Base-by-base conservation (phyloP, 2,797 vertebrate species). In the Threskiornis aethiopicus region DNA sequence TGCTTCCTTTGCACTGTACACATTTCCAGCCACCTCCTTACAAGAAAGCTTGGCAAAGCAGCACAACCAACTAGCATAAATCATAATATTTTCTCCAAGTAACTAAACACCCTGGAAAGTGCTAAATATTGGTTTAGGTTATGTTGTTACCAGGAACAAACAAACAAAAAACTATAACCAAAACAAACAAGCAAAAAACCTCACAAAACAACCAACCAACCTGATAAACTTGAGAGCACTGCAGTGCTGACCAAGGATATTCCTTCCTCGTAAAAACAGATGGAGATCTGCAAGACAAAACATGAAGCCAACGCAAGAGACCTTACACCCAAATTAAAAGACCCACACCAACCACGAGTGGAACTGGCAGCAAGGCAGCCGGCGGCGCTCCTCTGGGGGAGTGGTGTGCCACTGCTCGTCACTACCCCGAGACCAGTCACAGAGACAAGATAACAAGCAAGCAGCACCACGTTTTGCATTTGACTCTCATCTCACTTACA, bases 21-120 rank as follows among this genome's bases (percentile, higher is more conserved):
- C 37, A 1, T 9, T 16, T 29, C 39, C 58, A 46, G 29, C 21
- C 66, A 47, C n/a, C 39, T 65, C 42, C 58, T 39, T 14, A 4
- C 22, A 21, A 10, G 67, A 31, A 15, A 7, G 20, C 70, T n/a
- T 14, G n/a, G n/a, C 29, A 26, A 35, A 54, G 39, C 35, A 24
- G 41, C 35, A 18, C 24, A 25, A 17, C 26, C 1, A 1, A 14
- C 49, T 9, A 3, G 6, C 42, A n/a, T 9, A 16, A 33, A n/a
- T 39, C 78, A 6, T 15, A 22, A 44, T 21, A 1, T 28, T 54
- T 69, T 49, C 35, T 70, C 49, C 16, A 33, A 37, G 42, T 14
- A 29, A 24, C 41, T 42, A 22, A 64, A 55, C 49, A 42, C 18
- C 16, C 35, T 62, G 1, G 0, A 17, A 76, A 42, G 19, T 1